Evolutionary conservation across 2,113 vertebrate genomes (phyloP).

Genomic region (Macquaria australasica): DNA sequence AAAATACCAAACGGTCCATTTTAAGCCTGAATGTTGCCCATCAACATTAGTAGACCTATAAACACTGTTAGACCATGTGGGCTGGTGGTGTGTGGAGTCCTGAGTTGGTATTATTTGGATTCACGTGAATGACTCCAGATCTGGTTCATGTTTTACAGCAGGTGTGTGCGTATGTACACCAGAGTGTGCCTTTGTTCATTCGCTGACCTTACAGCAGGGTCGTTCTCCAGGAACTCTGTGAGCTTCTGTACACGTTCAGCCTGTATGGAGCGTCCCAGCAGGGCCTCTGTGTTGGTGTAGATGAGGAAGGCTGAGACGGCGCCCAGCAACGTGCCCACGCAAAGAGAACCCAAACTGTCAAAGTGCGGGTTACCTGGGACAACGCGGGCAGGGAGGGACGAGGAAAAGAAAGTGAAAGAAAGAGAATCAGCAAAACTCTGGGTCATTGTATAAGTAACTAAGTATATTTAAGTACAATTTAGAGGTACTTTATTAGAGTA

Average conservation of each 20-base stretch:
- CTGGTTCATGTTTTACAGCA: neutral
- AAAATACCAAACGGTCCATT: constrained; percentile 26
- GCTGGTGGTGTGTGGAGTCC: too few species aligned
- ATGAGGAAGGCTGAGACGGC: constrained; percentile 96
- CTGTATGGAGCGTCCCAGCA: constrained; percentile 95
- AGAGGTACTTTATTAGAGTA: too few species aligned
- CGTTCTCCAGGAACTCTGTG: constrained; percentile 95
- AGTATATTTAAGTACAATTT: too few species aligned
- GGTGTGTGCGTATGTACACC: neutral
- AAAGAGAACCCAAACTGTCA: constrained; percentile 94
- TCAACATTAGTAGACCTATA: neutral
- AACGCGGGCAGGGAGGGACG: neutral
- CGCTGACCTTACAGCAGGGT: constrained; percentile 94
- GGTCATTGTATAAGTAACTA: neutral
- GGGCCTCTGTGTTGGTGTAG: constrained; percentile 97
- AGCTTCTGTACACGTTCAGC: constrained; percentile 93
- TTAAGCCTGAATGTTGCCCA: neutral
- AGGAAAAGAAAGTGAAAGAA: neutral
- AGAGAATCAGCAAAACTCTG: neutral
- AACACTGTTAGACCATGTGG: neutral
- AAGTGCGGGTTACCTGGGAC: constrained; percentile 90
- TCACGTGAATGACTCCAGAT: neutral
- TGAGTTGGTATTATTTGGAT: neutral
- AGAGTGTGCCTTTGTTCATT: neutral
- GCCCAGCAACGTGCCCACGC: constrained; percentile 94